These are phyloP conservation scores for Hypotaenidia philippensis DNA, from an alignment of 2,797 vertebrate genomes.

Conservation along the genomic window DNA sequence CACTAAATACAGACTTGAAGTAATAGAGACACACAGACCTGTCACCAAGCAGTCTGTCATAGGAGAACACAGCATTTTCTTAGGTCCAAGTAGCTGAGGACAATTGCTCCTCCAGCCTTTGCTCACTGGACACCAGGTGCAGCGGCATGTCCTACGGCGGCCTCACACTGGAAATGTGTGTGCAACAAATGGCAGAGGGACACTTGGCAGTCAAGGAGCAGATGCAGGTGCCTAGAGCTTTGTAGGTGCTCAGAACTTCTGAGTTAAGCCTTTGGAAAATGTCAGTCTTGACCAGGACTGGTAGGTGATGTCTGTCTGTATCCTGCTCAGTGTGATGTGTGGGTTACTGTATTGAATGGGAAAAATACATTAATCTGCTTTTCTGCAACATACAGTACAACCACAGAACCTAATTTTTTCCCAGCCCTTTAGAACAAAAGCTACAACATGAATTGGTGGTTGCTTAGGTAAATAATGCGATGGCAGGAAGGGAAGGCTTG, in stretches of 20 bases:
- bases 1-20: background rate
- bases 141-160: background rate
- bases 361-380: background rate
- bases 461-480: background rate
- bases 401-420: background rate
- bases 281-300: background rate
- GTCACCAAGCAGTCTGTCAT: background rate
- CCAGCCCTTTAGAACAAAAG: background rate
- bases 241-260: background rate
- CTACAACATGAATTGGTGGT: background rate
- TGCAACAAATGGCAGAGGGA: background rate
- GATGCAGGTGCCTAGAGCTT: background rate
- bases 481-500: background rate
- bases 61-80: background rate
- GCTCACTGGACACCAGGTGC: background rate
- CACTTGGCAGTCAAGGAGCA: background rate
- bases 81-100: background rate
- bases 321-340: background rate
- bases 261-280: background rate
- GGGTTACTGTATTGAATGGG: background rate
- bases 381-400: background rate
- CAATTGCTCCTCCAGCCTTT: background rate
- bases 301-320: background rate
- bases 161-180: fast-evolving
- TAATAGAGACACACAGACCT: background rate